Evolutionary conservation across 2,888 invertebrate species (phyloP).

Genomic region (Torymus aiolomorphi): DNA sequence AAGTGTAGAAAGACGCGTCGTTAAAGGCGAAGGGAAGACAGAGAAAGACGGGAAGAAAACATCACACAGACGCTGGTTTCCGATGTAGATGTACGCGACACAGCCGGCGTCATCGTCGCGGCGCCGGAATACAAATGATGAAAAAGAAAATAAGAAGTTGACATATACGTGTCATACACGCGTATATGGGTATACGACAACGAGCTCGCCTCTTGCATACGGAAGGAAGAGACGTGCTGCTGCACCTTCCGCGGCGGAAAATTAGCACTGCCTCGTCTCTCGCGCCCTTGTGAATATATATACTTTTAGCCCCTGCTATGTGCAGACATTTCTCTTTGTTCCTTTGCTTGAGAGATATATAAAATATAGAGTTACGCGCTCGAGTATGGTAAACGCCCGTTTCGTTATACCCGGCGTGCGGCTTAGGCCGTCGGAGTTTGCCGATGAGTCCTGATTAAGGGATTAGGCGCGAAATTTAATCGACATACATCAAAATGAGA

Average conservation of each 20-base stretch:
- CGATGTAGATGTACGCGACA: no score
- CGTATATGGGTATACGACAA: neutral
- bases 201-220: constrained; percentile 11
- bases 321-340: no score
- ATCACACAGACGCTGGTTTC: neutral
- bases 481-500: no score
- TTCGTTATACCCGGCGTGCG: no score
- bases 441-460: no score
- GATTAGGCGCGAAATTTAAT: no score
- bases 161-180: neutral
- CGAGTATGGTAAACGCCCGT: no score
- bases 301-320: neutral
- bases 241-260: neutral
- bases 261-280: neutral
- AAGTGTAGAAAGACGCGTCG: constrained; percentile 19
- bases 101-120: no score
- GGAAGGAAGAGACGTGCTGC: neutral
- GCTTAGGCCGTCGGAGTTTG: no score
- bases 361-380: no score
- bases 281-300: neutral
- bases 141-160: constrained; percentile 6
- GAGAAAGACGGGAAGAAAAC: constrained; percentile 4
- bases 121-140: constrained; percentile 25
- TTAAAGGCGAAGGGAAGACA: constrained; percentile 21
- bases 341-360: no score